These are phyloP conservation scores for Stenoptilia bipunctidactyla DNA, from an alignment of 2,888 invertebrate genomes.

Conservation along the genomic window DNA sequence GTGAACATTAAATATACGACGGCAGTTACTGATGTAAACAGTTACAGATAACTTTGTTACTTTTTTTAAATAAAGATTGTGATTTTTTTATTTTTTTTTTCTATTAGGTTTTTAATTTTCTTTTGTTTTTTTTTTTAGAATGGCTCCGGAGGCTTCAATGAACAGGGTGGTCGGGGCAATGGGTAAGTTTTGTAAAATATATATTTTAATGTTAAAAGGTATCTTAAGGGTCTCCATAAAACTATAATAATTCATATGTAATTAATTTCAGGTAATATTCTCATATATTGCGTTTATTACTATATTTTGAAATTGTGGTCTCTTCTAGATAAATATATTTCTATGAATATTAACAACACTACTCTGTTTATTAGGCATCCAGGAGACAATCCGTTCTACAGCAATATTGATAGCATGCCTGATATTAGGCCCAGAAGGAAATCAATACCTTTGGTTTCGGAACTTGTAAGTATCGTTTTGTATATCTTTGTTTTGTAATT, in stretches of 20 bases:
- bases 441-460: constrained; percentile 97
- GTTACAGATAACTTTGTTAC: constrained; percentile 8
- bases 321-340: too few relatives aligned
- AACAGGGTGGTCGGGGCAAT: constrained; percentile 83
- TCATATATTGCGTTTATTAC: too few relatives aligned
- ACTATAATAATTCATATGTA: too few relatives aligned
- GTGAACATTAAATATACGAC: too few relatives aligned
- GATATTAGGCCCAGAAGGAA: constrained; percentile 97
- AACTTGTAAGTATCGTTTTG: constrained; percentile 86
- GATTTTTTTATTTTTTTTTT: constrained; percentile 30
- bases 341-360: too few relatives aligned
- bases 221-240: too few relatives aligned
- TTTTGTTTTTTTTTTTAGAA: constrained; percentile 85
- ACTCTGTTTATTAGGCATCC: constrained; percentile 75
- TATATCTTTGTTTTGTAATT: constrained; percentile 8
- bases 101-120: constrained; percentile 49
- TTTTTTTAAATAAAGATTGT: constrained; percentile 38
- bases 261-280: too few relatives aligned
- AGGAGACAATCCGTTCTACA: constrained; percentile 98
- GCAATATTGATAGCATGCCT: constrained; percentile 99
- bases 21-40: constrained; percentile 1
- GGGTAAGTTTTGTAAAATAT: constrained; percentile 73
- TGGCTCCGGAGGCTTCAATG: constrained; percentile 84
- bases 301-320: too few relatives aligned
- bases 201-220: too few relatives aligned